A percentile compares a stretch with the other conserved stretches of the same genome.
Conservation (phyloP, 2,888 invertebrate genomes). For the Ametastegia equiseti region DNA sequence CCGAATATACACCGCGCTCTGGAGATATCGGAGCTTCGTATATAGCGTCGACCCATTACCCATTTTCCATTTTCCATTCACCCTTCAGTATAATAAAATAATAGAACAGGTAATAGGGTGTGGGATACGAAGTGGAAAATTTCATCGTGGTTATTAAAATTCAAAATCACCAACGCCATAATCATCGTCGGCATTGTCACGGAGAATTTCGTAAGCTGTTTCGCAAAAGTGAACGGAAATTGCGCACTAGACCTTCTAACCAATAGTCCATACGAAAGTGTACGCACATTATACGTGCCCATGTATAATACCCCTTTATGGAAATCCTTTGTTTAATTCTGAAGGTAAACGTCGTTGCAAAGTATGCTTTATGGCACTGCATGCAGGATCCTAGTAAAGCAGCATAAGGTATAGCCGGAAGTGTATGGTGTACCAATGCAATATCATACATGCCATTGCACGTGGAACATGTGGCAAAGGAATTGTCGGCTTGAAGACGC, state of each 20-base stretch:
- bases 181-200: not conserved
- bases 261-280: not conserved
- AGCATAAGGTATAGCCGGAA: not conserved
- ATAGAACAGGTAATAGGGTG: constrained; percentile 3
- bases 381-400: not conserved
- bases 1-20: constrained; percentile 24
- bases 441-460: not conserved
- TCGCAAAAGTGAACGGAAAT: not conserved
- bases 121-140: constrained; percentile 14
- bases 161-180: not conserved
- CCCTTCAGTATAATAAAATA: not conserved
- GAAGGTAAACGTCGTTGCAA: not conserved
- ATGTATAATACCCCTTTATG: not conserved
- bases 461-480: not conserved
- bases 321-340: constrained; percentile 11
- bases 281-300: not conserved
- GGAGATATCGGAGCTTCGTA: constrained; percentile 16
- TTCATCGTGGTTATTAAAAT: not conserved
- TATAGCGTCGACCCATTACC: constrained; percentile 17
- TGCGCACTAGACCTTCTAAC: not conserved
- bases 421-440: not conserved
- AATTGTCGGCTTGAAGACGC: not conserved
- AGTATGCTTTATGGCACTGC: constrained; percentile 3
- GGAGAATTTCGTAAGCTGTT: not conserved
- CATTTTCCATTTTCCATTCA: constrained; percentile 18